These are phyloP conservation scores for Champsocephalus gunnari DNA, from an alignment of 2,797 vertebrate genomes.

Conservation along the genomic window DNA sequence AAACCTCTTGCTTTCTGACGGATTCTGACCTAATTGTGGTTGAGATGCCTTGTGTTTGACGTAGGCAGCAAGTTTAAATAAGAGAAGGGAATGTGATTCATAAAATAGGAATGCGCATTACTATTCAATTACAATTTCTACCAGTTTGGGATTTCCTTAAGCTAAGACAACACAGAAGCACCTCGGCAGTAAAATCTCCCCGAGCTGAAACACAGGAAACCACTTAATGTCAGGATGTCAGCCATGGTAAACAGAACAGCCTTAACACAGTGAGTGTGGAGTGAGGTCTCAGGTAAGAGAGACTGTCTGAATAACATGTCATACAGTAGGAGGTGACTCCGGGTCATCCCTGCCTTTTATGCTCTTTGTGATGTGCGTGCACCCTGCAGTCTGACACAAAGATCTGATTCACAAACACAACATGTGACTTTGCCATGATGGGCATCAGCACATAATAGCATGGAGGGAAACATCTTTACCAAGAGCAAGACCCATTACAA, in stretches of 20 bases:
- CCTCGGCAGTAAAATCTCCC: slow-evolving; percentile 23
- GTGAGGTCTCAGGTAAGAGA: slow-evolving; percentile 22
- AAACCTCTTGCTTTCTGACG: too few species aligned
- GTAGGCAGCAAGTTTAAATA: not conserved
- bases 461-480: slow-evolving; percentile 35
- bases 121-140: not conserved
- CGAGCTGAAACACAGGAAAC: slow-evolving; percentile 57
- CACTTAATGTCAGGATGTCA: slow-evolving; percentile 38
- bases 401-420: slow-evolving; percentile 46
- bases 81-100: not conserved
- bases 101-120: not conserved
- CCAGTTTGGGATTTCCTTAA: not conserved
- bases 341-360: slow-evolving; percentile 14
- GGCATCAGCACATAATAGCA: slow-evolving; percentile 23
- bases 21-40: not conserved
- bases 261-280: slow-evolving; percentile 29
- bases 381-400: slow-evolving; percentile 33
- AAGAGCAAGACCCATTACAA: slow-evolving; percentile 34
- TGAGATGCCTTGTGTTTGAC: not conserved
- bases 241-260: slow-evolving; percentile 19
- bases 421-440: slow-evolving; percentile 36
- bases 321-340: not conserved
- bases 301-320: slow-evolving; percentile 13
- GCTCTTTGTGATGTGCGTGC: slow-evolving; percentile 19
- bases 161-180: not conserved